Evolutionary conservation across 2,888 invertebrate species (phyloP).

Genomic region (Plebejus melissa): DNA sequence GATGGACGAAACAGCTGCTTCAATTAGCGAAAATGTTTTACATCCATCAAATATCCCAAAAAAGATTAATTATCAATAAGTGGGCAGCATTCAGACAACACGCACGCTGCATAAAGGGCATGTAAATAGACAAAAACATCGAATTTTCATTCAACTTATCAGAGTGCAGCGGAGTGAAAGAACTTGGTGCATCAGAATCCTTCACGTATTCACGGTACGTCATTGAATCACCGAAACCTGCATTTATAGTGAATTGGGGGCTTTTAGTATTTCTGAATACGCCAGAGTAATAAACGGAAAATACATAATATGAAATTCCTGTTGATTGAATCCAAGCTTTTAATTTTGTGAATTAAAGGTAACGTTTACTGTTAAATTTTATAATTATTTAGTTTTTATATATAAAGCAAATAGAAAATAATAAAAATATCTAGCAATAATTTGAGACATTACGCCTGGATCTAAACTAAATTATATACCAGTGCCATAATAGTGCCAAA

Average conservation of each 20-base stretch:
- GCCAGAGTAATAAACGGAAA: conserved; percentile 31
- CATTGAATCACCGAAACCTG: conserved; percentile 70
- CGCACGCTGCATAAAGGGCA: conserved; percentile 42
- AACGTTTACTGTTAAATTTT: not conserved
- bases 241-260: conserved; percentile 48
- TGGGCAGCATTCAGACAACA: conserved; percentile 27
- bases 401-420: not conserved
- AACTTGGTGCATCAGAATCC: conserved; percentile 53
- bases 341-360: conserved; percentile 6
- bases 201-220: conserved; percentile 66
- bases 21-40: conserved; percentile 24
- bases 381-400: not conserved
- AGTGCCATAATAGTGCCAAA: not conserved
- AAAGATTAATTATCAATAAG: conserved; percentile 31
- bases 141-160: conserved; percentile 38
- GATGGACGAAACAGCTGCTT: conserved; percentile 19
- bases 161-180: conserved; percentile 41
- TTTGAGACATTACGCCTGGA: not conserved
- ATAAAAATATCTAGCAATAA: not conserved
- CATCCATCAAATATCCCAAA: conserved; percentile 21
- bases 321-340: conserved; percentile 10
- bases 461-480: not conserved
- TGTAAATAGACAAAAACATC: conserved; percentile 45
- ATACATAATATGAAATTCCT: conserved; percentile 33
- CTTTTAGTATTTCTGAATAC: conserved; percentile 34